phyloP scores from a whole-genome alignment of 1,140 invertebrate species.

The Drosophila subobscura region DNA sequence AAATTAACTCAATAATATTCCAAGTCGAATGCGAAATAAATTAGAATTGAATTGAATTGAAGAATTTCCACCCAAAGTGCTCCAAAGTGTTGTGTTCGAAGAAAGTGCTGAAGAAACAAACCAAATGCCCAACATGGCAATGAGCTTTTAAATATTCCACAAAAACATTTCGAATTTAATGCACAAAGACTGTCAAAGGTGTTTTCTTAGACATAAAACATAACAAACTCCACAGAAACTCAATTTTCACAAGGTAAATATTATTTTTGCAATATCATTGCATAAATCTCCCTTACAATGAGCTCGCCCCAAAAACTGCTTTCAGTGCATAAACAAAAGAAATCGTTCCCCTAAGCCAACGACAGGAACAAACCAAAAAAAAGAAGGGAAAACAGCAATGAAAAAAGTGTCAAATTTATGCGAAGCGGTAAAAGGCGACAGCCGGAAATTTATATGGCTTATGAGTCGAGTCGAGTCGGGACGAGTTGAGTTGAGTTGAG shows the following conservation, averaged over 20 bases:
- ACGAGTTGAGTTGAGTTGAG: constrained; percentile 25
- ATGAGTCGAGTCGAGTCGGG: constrained; percentile 38
- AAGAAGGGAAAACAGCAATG: constrained; percentile 31
- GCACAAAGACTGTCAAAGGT: constrained; percentile 5
- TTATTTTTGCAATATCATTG: constrained; percentile 48
- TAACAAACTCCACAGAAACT: constrained; percentile 11
- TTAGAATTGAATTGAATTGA: not conserved
- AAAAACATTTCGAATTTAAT: not conserved
- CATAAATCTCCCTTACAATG: constrained; percentile 58
- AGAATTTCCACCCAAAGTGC: not conserved
- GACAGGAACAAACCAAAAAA: constrained; percentile 36
- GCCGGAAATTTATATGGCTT: constrained; percentile 72
- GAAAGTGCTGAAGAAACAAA: not conserved
- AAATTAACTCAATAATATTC: constrained; percentile 8
- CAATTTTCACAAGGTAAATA: constrained; percentile 59
- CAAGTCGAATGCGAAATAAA: constrained; percentile 17
- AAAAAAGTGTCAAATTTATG: constrained; percentile 75
- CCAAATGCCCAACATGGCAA: not conserved
- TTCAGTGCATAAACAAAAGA: constrained; percentile 47
- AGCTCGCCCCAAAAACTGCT: constrained; percentile 40
- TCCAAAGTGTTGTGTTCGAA: constrained; percentile 18
- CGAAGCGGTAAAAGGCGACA: constrained; percentile 65
- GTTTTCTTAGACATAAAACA: not conserved
- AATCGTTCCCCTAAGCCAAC: constrained; percentile 37
- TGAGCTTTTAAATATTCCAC: not conserved